Conservation (phyloP, 2,797 vertebrate species). For the Chloroceryle inda region DNA sequence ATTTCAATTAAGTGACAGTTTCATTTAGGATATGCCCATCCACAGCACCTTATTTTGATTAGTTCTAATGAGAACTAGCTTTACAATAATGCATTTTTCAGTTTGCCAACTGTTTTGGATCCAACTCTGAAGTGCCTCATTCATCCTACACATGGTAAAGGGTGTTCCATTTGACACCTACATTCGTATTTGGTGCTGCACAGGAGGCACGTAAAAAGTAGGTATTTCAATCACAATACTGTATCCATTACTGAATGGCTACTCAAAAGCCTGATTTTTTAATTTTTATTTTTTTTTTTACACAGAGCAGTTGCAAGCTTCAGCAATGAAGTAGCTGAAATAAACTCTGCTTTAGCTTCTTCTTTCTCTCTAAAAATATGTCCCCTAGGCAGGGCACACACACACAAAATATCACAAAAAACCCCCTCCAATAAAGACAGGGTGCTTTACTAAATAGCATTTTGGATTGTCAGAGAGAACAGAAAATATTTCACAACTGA, state of each 20-base stretch:
- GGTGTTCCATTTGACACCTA: constrained; percentile 15
- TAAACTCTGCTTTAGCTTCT: neutral
- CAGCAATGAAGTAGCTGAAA: neutral
- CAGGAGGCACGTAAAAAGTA: neutral
- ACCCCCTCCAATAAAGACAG: neutral
- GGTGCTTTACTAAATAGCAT: neutral
- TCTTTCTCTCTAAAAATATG: neutral
- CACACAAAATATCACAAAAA: neutral
- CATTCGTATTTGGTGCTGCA: neutral
- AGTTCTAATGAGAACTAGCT: constrained; percentile 14
- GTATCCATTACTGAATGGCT: neutral
- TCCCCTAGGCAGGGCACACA: neutral
- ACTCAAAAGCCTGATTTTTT: neutral
- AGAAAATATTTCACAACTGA: neutral
- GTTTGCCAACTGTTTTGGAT: constrained; percentile 25
- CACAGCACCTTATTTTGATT: constrained; percentile 26
- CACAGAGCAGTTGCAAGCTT: neutral
- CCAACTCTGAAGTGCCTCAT: neutral
- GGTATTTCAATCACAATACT: neutral
- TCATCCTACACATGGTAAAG: neutral
- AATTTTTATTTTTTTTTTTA: neutral
- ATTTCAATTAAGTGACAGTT: neutral
- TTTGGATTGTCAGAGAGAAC: neutral
- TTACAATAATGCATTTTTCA: constrained; percentile 16
- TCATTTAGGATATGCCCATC: neutral